Percentiles rank a stretch among this genome's conserved stretches.
These are phyloP conservation scores for Musca domestica DNA, from an alignment of 1,140 invertebrate species.

Conservation along the genomic window DNA sequence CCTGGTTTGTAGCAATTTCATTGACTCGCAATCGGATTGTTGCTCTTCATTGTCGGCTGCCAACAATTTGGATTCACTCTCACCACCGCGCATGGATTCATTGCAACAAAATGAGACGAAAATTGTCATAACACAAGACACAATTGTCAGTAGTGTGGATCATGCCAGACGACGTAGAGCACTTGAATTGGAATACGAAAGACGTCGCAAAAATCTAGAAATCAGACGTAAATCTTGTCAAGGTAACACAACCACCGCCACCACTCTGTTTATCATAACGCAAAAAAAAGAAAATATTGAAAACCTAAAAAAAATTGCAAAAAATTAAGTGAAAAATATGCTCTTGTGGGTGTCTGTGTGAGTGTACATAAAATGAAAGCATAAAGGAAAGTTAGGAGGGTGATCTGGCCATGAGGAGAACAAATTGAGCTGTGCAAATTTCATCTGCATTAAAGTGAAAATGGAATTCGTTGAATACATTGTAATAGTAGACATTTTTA, in stretches of 20 bases:
- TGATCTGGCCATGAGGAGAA: no score
- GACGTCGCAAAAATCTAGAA: conserved; percentile 51
- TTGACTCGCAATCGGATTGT: conserved; percentile 83
- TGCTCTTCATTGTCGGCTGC: conserved; percentile 72
- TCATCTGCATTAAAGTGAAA: no score
- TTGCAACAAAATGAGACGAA: conserved; percentile 46
- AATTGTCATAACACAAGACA: conserved; percentile 43
- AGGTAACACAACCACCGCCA: conserved; percentile 31
- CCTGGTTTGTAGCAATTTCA: conserved; percentile 56
- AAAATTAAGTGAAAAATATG: conserved; percentile 1
- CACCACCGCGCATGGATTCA: conserved; percentile 53
- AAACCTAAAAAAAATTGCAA: background rate
- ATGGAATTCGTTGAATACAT: no score
- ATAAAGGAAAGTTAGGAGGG: background rate
- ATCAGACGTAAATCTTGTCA: conserved; percentile 51
- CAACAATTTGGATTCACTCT: conserved; percentile 63
- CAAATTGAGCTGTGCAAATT: no score
- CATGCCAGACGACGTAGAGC: conserved; percentile 48
- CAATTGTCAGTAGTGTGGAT: conserved; percentile 47
- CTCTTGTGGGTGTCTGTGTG: background rate
- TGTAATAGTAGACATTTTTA: no score
- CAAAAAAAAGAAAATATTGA: background rate
- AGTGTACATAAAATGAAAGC: no score
- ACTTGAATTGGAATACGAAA: conserved; percentile 48
- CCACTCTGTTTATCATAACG: background rate